A percentile compares a stretch with the other conserved stretches of the same genome.
phyloP scores from a whole-genome alignment of 2,888 invertebrate genomes.

The Chloroclystis v-ata region DNA sequence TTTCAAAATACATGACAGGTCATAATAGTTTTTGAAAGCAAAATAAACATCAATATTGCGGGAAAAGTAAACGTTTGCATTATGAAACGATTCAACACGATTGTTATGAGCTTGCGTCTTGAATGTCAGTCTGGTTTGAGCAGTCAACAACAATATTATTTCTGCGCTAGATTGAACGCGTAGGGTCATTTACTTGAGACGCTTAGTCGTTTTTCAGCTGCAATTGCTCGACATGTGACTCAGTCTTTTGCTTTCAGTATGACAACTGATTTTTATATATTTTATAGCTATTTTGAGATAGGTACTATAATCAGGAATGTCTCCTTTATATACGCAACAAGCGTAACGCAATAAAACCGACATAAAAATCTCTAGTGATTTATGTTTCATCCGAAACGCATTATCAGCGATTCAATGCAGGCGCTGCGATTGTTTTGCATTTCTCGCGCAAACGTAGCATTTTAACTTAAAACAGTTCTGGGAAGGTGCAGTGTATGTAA shows the following conservation, averaged over 20 bases:
- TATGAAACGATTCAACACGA: conserved; percentile 1
- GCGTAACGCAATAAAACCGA: conserved; percentile 39
- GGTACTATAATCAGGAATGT: no score
- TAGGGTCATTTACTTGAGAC: conserved; percentile 63
- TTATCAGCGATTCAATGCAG: conserved; percentile 51
- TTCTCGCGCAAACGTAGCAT: conserved; percentile 53
- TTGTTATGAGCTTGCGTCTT: conserved; percentile 24
- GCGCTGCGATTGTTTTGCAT: conserved; percentile 62
- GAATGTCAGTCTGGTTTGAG: no score
- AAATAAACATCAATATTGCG: no score
- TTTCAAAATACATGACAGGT: no score
- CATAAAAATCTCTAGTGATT: conserved; percentile 41
- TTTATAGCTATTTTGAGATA: no score
- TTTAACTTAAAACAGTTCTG: conserved; percentile 51
- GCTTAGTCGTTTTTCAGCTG: conserved; percentile 49
- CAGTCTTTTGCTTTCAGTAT: conserved; percentile 3
- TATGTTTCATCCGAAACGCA: conserved; percentile 41
- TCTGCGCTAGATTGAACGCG: conserved; percentile 56
- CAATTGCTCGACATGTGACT: conserved; percentile 21
- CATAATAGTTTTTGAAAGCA: no score
- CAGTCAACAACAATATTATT: conserved; percentile 62
- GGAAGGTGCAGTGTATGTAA: conserved; percentile 46
- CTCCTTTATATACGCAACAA: conserved; percentile 24
- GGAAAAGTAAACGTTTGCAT: no score
- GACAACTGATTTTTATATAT: no score